These are phyloP conservation scores for Irena cyanogastra DNA, from an alignment of 2,113 vertebrate species.

Conservation along the genomic window DNA sequence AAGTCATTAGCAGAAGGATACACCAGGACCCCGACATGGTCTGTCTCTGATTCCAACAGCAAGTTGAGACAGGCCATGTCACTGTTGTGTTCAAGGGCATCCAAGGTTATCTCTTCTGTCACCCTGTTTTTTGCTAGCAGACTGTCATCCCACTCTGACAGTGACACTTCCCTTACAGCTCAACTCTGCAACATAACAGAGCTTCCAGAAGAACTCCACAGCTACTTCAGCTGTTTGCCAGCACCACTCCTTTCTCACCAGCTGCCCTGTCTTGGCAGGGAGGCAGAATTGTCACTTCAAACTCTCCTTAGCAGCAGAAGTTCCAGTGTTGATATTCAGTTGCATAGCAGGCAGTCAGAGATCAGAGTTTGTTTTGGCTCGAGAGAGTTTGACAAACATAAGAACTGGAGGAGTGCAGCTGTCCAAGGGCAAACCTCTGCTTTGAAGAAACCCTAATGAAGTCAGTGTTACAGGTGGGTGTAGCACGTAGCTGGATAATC, in stretches of 20 bases:
- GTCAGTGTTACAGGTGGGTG: not conserved
- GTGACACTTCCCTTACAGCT: not conserved
- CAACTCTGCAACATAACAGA: not conserved
- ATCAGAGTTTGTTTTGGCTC: not conserved
- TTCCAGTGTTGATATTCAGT: not conserved
- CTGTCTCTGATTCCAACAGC: not conserved
- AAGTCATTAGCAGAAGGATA: not conserved
- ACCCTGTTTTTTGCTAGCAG: not conserved
- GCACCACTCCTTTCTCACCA: not conserved
- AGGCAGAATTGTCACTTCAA: not conserved
- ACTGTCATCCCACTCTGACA: not conserved
- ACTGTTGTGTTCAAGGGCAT: not conserved
- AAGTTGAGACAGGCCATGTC: not conserved
- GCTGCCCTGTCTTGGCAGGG: not conserved
- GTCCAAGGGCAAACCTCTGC: not conserved
- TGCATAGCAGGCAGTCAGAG: not conserved
- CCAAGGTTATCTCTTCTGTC: not conserved
- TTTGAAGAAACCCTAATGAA: not conserved
- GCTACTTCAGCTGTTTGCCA: constrained; percentile 38
- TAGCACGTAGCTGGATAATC: not conserved
- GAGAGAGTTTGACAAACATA: not conserved
- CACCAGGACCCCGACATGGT: not conserved
- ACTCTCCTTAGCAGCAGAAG: not conserved
- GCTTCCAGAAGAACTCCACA: not conserved
- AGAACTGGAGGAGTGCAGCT: not conserved